phyloP scores from a whole-genome alignment of 2,888 invertebrate genomes.

The Cactoblastis cactorum region DNA sequence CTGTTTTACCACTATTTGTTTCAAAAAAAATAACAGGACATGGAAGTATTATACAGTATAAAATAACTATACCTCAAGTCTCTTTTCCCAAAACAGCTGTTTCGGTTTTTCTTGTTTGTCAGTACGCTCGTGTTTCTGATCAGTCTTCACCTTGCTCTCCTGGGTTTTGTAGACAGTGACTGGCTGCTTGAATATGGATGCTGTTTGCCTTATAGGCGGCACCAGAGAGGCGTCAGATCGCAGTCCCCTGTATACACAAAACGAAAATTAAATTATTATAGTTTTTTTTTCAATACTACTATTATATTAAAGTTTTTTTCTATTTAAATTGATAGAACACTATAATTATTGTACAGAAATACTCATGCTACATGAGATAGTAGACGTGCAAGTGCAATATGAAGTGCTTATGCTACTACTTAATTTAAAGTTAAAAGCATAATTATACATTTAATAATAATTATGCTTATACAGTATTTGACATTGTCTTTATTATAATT shows the following conservation, averaged over 20 bases:
- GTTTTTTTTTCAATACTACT: not conserved
- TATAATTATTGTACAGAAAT: not conserved
- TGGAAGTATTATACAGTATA: too few relatives aligned
- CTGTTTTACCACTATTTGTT: too few relatives aligned
- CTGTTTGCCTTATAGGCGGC: slow-evolving; percentile 97
- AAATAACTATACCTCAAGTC: slow-evolving; percentile 72
- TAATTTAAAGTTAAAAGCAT: not conserved
- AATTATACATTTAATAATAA: not conserved
- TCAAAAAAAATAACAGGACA: too few relatives aligned
- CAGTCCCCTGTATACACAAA: slow-evolving; percentile 80
- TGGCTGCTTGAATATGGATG: slow-evolving; percentile 99
- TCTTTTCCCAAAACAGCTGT: slow-evolving; percentile 92
- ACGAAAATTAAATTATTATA: not conserved
- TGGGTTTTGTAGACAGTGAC: slow-evolving; percentile 97
- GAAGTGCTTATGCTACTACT: not conserved
- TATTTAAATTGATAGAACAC: slow-evolving; percentile 5
- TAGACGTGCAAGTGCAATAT: slow-evolving; percentile 4
- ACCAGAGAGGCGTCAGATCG: slow-evolving; percentile 94
- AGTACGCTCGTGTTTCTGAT: slow-evolving; percentile 84
- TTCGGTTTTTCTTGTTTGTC: slow-evolving; percentile 94
- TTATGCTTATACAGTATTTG: not conserved
- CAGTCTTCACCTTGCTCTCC: slow-evolving; percentile 93
- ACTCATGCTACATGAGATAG: slow-evolving; percentile 12
- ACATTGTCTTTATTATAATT: too few relatives aligned
- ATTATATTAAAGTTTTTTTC: not conserved